A percentile compares a stretch with the other conserved stretches of the same genome.
phyloP scores from a whole-genome alignment of 2,888 invertebrate genomes.

The Eilema caniola region DNA sequence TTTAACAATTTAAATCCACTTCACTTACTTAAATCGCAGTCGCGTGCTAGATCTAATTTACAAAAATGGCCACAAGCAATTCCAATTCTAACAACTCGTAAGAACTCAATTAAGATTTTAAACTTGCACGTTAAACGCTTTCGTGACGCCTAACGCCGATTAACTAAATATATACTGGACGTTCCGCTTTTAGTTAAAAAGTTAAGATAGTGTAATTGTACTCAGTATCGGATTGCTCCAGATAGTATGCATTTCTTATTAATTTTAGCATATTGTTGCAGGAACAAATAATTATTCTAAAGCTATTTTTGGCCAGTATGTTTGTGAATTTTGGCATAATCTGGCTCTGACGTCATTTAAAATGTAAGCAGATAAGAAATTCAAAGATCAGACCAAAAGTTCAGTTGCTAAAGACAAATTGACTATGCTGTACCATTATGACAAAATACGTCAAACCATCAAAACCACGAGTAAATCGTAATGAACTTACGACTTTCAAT shows the following conservation, averaged over 20 bases:
- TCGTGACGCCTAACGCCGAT: conserved; percentile 52
- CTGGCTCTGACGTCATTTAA: not conserved
- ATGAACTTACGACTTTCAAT: no score
- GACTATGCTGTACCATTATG: not conserved
- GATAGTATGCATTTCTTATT: not conserved
- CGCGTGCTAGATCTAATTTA: conserved; percentile 83
- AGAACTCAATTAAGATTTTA: conserved; percentile 83
- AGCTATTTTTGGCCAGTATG: not conserved
- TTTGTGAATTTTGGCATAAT: not conserved
- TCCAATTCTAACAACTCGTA: conserved; percentile 79
- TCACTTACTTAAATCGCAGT: conserved; percentile 60
- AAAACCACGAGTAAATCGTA: no score
- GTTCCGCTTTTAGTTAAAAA: conserved; percentile 36
- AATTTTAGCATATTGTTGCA: not conserved
- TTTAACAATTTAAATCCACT: conserved; percentile 57
- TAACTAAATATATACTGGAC: conserved; percentile 48
- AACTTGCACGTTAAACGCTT: conserved; percentile 39
- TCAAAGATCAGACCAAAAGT: not conserved
- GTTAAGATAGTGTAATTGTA: conserved; percentile 22
- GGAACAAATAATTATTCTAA: not conserved
- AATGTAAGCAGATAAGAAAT: not conserved
- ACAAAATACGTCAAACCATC: not conserved
- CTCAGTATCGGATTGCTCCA: not conserved
- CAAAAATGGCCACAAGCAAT: conserved; percentile 71
- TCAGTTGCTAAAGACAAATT: no score